These are phyloP conservation scores for Eubasilissa splendida DNA, from an alignment of 2,888 invertebrate species.

Conservation along the genomic window DNA sequence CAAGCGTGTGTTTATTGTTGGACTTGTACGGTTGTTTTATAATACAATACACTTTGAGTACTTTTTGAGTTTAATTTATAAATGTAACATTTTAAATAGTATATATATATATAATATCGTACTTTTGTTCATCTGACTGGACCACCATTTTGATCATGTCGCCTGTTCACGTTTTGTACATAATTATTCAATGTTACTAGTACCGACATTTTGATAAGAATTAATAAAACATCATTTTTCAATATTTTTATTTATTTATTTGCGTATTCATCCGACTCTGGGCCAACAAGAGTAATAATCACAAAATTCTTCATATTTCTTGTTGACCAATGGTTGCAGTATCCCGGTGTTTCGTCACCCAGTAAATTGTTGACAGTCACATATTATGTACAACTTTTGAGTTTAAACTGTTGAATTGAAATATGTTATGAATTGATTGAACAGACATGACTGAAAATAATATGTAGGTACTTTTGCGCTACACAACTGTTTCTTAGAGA, in stretches of 20 bases:
- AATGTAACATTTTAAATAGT: neutral
- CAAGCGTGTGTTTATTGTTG: neutral
- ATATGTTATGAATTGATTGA: too few species aligned
- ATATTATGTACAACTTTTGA: too few species aligned
- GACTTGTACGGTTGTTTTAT: neutral
- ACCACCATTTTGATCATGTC: neutral
- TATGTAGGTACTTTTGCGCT: too few species aligned
- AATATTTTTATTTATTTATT: neutral
- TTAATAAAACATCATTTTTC: neutral
- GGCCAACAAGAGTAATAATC: neutral
- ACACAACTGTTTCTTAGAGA: too few species aligned
- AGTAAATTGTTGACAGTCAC: too few species aligned
- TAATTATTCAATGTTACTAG: neutral
- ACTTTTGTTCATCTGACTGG: neutral
- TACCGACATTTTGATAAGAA: neutral
- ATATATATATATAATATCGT: neutral
- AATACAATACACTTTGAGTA: neutral
- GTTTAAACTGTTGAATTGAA: too few species aligned
- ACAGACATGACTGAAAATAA: too few species aligned
- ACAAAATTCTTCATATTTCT: too few species aligned
- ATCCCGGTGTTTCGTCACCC: too few species aligned
- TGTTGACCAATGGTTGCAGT: too few species aligned
- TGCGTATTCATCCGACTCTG: neutral
- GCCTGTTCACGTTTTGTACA: neutral
- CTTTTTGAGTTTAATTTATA: neutral